These are phyloP conservation scores for Molossus alvarezi DNA, from an alignment of 2,797 vertebrate genomes.

Conservation along the genomic window DNA sequence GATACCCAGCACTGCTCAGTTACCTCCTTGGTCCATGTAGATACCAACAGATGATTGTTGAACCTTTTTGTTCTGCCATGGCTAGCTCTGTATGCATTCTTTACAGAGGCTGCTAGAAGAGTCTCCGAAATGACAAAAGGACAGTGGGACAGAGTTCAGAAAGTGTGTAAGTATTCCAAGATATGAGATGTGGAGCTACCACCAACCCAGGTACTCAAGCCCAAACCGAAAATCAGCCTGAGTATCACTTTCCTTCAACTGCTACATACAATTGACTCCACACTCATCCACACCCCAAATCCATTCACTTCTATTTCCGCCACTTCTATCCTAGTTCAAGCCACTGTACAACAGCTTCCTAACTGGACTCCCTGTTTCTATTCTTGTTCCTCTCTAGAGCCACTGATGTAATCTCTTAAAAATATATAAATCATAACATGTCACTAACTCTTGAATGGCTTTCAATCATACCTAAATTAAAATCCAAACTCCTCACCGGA, in stretches of 20 bases:
- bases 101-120: not conserved
- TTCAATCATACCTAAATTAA: not conserved
- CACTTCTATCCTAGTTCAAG: not conserved
- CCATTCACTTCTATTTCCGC: not conserved
- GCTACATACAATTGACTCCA: not conserved
- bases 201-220: not conserved
- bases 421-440: not conserved
- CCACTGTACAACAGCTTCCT: not conserved
- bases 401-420: not conserved
- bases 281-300: not conserved
- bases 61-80: not conserved
- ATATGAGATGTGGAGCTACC: not conserved
- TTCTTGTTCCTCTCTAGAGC: not conserved
- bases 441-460: not conserved
- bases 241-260: not conserved
- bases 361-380: not conserved
- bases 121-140: not conserved
- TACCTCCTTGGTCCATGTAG: not conserved
- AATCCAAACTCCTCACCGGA: not conserved
- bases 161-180: not conserved
- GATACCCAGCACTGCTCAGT: not conserved
- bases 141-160: not conserved
- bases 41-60: not conserved
- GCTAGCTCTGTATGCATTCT: not conserved
- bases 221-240: not conserved